Percentiles rank a stretch among this genome's conserved stretches.
Conservation (phyloP, 2,113 vertebrate species). For the Laterallus jamaicensis region DNA sequence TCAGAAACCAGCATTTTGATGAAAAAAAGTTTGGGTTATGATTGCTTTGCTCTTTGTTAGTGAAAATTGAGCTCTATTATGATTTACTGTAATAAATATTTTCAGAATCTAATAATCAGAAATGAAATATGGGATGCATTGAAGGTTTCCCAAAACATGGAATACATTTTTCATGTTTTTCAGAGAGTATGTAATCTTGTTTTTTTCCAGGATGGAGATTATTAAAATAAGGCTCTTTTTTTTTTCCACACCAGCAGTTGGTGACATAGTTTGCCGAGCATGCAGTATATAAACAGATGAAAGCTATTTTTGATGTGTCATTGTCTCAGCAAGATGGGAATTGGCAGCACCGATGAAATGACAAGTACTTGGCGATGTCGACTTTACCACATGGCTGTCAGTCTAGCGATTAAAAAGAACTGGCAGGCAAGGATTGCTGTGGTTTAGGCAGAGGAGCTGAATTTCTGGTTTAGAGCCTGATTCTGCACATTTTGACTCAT, state of each 20-base stretch:
- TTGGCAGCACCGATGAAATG: constrained; percentile 58
- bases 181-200: not conserved
- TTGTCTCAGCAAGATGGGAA: constrained; percentile 66
- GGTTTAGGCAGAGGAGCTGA: constrained; percentile 3
- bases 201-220: not conserved
- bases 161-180: constrained; percentile 6
- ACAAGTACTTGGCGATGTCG: constrained; percentile 60
- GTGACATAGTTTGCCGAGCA: constrained; percentile 59
- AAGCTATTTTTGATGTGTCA: constrained; percentile 69
- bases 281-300: constrained; percentile 65
- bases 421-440: constrained; percentile 43
- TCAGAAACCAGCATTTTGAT: not conserved
- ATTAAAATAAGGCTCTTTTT: not conserved
- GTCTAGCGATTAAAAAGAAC: constrained; percentile 63
- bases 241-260: constrained; percentile 41
- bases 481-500: constrained; percentile 7
- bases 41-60: not conserved
- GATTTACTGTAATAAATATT: not conserved
- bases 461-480: not conserved
- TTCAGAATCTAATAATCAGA: not conserved
- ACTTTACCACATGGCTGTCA: constrained; percentile 59
- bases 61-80: not conserved
- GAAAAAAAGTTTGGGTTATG: not conserved
- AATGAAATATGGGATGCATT: not conserved
- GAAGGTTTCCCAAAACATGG: not conserved